Evolutionary conservation across 2,888 invertebrate species (phyloP), one percentile per base, ranked within the genome.

Genomic region (Netelia virgata): DNA sequence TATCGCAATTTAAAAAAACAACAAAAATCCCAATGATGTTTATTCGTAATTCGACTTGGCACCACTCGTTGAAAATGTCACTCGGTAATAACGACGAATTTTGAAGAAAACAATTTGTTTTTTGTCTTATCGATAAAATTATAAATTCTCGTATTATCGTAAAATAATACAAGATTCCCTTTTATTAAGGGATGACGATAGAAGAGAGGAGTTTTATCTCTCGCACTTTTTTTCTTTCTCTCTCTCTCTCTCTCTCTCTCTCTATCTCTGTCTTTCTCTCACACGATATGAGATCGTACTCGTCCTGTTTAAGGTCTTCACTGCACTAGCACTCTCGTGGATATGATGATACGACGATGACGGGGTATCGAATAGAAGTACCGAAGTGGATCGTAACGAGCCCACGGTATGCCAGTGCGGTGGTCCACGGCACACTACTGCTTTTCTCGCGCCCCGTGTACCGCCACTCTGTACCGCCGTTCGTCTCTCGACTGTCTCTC

Each of bases 401-500:
- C 91, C 79, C 93, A 93, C 93, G 92, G 93, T 93, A 93, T 92
- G 93, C 93, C 93, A 93, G 93, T 93, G 93, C 95, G 94, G 94
- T 95, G 95, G 95, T 95, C 95, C 95, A 95, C 95, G 95, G 95
- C 95, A 95, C 95, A 95, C 95, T 95, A 95, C 95, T 95, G 95
- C 95, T 96, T 95, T 95, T 94, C 94, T 94, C 94, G 94, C 94
- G 93, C 93, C 92, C 93, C 92, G 92, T 92, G 94, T 94, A 94
- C 94, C 94, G 94, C 92, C 94, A 94, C 93, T 93, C 94, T 94
- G 94, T 94, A 94, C 94, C 94, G 94, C 94, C 91, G 94, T 94
- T 95, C 95, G 95, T 95, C 95, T 95, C 95, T 86, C 86, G 86
- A 86, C 87, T 91, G 91, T 94, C 94, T 79, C 83, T 64, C 79